Evolutionary conservation across 2,888 invertebrate species (phyloP), one percentile per base, ranked within the genome.

Genomic region (Fabriciana adippe): DNA sequence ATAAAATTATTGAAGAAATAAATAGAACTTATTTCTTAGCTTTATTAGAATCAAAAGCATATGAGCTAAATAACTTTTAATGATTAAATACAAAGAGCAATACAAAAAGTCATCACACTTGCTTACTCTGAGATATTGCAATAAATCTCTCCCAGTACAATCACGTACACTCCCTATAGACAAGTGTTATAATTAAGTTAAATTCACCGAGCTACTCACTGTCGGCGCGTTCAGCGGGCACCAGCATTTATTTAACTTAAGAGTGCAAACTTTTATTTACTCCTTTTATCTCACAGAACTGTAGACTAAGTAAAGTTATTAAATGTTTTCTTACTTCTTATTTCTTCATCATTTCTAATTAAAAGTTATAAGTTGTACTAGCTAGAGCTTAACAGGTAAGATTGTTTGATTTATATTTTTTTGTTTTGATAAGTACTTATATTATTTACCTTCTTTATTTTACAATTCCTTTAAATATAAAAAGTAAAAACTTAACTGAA

Each of bases 151-250:
- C 78, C 80, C 83, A 86, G 78, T 85, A 89, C 88, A 86, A 86
- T 86, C 84, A 79, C 81, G 81, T 76, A 77, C 80, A 78, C 78
- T 83, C 79, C 76, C 82, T 87, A 87, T 85, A 88, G 85, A 85
- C 88, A 87, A 88, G 87, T 87, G 88, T 89, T 91, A 90, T 90
- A 90, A 92, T 92, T 91, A 90, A 90, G 88, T 87, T 86, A 80
- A 85, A 84, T 78, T 83, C 78, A 76, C 74, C 73, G 74, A 69
- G 72, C 75, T 80, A 86, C 86, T 83, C 80, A 86, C 74, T 77
- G 83, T 66, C 66, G 64, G 55, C 56, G 57, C 64, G 62, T 57
- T 61, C 50, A 26, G 48, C 60, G 66, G 4, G 51, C 60, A 13
- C 26, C 26, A 13, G 18, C 55, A 18, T 61, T 66, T 15, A 50